Base-by-base conservation (phyloP, 2,888 invertebrate species). In the Drosophila putrida region DNA sequence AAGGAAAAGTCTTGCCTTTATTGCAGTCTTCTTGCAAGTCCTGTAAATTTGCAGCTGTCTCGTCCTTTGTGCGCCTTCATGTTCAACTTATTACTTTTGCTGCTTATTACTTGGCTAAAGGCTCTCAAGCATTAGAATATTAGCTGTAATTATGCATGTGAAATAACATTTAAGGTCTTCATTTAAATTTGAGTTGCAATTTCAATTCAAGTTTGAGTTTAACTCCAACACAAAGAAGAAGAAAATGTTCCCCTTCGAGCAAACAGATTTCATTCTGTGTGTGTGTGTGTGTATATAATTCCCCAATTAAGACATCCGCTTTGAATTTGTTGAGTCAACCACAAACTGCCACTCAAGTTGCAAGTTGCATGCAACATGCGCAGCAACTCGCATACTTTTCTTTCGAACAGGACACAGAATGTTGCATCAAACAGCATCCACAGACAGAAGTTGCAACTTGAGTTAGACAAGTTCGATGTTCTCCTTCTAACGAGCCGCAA, bases 101-200 rank as follows among this genome's bases (percentile, higher is more conserved):
- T 31, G 62, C 60, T 78, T 57, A 44, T 49, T 31, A 38, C 58
- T 31, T 43, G 31, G 27, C 60, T 75, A 58, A 41, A 39, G 49
- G 33, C 55, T 83, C 77, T 66, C 33, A 43, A 6, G 38, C 11
- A 47, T 88, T 85, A 78, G 51, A 75, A 75, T 81, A 63, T 82
- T 82, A 82, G 72, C 72, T 72, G 49, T 68, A 75, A 78, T 80
- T 78, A 70, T 41, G 44, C 39, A 54, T 63, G 58, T 63, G 20
- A n/a, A 36, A 62, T 69, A 63, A 43, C 68, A 64, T 81, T 83
- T 67, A 20, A 51, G 55, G 8, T 35, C 15, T 31, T 20, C 25
- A 51, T 31, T 57, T 46, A 15, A 9, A 25, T 66, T 46, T 39
- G 50, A 66, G 33, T 28, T 8, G 9, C 31, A 35, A 28, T 33